A percentile compares a stretch with the other conserved stretches of the same genome.
Conservation (phyloP, 2,888 invertebrate species). For the Sepioteuthis lessoniana region DNA sequence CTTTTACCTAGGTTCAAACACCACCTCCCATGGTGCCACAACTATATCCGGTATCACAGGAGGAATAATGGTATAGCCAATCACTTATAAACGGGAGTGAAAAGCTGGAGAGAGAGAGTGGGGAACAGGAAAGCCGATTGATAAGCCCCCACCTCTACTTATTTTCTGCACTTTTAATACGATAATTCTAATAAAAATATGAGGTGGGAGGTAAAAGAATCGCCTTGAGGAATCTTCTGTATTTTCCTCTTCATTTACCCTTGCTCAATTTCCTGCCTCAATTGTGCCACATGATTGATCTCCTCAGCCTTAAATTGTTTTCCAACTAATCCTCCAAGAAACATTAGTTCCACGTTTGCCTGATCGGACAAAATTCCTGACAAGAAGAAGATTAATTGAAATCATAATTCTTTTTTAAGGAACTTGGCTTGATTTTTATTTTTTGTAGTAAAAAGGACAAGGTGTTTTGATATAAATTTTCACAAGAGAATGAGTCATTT, state of each 20-base stretch:
- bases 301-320: not conserved
- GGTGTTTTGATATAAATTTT: not conserved
- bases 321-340: conserved; percentile 33
- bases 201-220: not conserved
- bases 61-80: no score
- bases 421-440: not conserved
- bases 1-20: no score
- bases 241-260: not conserved
- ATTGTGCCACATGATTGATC: not conserved
- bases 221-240: not conserved
- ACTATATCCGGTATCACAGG: no score
- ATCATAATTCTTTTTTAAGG: not conserved
- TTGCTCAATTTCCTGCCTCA: not conserved
- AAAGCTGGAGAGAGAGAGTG: no score
- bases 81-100: no score
- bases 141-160: not conserved
- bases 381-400: not conserved
- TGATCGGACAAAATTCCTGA: not conserved
- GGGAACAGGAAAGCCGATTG: no score
- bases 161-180: not conserved
- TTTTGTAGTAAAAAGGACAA: no score
- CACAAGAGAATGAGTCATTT: not conserved
- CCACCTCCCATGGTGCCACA: no score
- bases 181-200: not conserved
- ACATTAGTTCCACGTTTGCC: not conserved